Percentiles rank a stretch among this genome's conserved stretches.
Evolutionary conservation across 2,888 invertebrate species (phyloP).

Genomic region (Drosophila incognita): DNA sequence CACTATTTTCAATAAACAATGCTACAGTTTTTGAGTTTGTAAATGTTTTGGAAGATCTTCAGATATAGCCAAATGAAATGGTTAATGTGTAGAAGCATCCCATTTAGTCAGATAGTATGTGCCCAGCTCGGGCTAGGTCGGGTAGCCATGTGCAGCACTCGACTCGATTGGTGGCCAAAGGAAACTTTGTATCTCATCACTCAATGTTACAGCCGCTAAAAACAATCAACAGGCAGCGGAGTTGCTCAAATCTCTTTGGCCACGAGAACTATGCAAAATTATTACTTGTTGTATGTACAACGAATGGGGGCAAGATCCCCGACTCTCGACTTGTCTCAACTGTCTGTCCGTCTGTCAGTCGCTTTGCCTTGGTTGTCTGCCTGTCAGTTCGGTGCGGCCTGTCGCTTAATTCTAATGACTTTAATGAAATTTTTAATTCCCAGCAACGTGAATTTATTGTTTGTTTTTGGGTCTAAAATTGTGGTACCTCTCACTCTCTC

Average conservation of each 20-base stretch:
- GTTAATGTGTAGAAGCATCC: constrained; percentile 24
- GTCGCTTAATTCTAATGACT: constrained; percentile 79
- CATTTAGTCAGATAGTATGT: constrained; percentile 2
- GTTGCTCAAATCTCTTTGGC: constrained; percentile 7
- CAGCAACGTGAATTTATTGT: constrained; percentile 83
- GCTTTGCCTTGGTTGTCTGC: constrained; percentile 14
- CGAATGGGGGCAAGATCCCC: constrained; percentile 24
- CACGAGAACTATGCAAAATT: constrained; percentile 62
- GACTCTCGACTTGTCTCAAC: constrained; percentile 4
- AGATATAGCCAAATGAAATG: constrained; percentile 48
- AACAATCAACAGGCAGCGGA: constrained; percentile 66
- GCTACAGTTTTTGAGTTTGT: constrained; percentile 49
- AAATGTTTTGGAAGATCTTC: constrained; percentile 66
- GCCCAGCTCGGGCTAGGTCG: constrained; percentile 2
- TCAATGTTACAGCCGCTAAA: constrained; percentile 71
- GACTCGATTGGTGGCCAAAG: constrained; percentile 7
- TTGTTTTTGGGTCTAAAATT: constrained; percentile 41
- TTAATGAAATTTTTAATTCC: constrained; percentile 84
- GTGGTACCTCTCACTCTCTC: constrained; percentile 9
- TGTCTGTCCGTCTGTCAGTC: constrained; percentile 47
- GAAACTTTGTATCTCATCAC: constrained; percentile 64
- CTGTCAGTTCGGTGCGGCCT: constrained; percentile 56
- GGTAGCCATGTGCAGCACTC: constrained; percentile 48
- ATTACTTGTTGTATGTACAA: constrained; percentile 7
- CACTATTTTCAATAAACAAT: constrained; percentile 53